Conservation (phyloP, 2,888 invertebrate species). For the Callimorpha dominula region DNA sequence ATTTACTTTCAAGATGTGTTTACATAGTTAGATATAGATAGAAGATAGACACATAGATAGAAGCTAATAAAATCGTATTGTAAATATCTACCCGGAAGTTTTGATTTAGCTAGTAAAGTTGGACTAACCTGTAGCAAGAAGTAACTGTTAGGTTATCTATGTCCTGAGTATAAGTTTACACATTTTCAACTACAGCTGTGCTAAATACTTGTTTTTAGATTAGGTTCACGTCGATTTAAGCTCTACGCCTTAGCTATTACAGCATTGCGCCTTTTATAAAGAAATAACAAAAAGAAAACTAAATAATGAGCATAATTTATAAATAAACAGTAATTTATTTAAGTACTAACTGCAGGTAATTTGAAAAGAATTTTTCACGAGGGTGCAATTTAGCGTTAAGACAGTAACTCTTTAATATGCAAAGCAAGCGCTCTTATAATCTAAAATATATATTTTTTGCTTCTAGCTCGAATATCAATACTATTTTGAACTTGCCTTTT, state of each 20-base stretch:
- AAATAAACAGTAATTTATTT: neutral
- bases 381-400: neutral
- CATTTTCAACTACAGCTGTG: neutral
- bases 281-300: neutral
- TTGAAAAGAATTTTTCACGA: slow-evolving; percentile 8
- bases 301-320: neutral
- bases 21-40: no score
- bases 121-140: neutral
- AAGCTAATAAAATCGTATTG: no score
- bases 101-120: neutral
- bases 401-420: slow-evolving; percentile 1
- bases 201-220: neutral
- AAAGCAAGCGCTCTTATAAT: slow-evolving; percentile 2
- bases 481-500: neutral
- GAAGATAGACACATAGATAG: no score
- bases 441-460: neutral
- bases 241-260: neutral
- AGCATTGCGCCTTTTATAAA: neutral
- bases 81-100: neutral
- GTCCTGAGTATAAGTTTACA: neutral
- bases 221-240: neutral
- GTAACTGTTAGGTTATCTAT: no score
- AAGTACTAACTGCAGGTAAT: slow-evolving; percentile 4
- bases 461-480: neutral
- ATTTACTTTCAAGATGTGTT: no score